Evolutionary conservation across 2,888 invertebrate species (phyloP).

Genomic region (Platyscelio sp.): DNA sequence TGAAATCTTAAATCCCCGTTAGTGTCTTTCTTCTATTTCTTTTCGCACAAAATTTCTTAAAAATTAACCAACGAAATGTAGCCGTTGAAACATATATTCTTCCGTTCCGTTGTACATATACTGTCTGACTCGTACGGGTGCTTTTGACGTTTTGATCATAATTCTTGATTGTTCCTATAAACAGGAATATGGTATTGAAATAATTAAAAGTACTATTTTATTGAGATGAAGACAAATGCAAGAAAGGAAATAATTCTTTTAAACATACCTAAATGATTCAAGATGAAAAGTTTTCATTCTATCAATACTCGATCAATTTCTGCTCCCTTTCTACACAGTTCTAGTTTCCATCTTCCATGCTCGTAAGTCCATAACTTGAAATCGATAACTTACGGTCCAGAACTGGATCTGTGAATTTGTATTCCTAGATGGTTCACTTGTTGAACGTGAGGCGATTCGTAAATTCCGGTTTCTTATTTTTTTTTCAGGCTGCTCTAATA

Average conservation of each 20-base stretch:
- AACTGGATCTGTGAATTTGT: constrained; percentile 70
- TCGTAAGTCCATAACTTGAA: constrained; percentile 67
- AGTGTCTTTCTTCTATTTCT: background rate
- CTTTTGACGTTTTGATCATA: constrained; percentile 52
- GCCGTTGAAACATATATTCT: constrained; percentile 45
- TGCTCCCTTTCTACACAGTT: constrained; percentile 27
- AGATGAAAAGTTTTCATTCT: constrained; percentile 41
- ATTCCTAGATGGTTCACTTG: constrained; percentile 68
- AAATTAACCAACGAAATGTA: constrained; percentile 10
- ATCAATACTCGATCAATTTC: constrained; percentile 59
- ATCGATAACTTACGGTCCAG: constrained; percentile 67
- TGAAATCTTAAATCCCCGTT: constrained; percentile 40
- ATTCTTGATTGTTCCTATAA: constrained; percentile 48
- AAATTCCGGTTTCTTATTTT: constrained; percentile 54
- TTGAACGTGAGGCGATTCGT: constrained; percentile 70
- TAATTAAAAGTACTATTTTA: background rate
- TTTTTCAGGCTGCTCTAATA: constrained; percentile 36
- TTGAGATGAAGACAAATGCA: background rate
- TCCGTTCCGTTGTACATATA: no score
- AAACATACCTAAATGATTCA: constrained; percentile 42
- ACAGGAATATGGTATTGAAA: constrained; percentile 39
- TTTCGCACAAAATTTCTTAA: constrained; percentile 12
- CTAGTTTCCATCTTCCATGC: constrained; percentile 40
- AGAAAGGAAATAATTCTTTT: background rate
- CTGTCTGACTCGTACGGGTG: constrained; percentile 30